Base-by-base conservation (phyloP, 2,888 invertebrate genomes). In the Drosophila falleni region DNA sequence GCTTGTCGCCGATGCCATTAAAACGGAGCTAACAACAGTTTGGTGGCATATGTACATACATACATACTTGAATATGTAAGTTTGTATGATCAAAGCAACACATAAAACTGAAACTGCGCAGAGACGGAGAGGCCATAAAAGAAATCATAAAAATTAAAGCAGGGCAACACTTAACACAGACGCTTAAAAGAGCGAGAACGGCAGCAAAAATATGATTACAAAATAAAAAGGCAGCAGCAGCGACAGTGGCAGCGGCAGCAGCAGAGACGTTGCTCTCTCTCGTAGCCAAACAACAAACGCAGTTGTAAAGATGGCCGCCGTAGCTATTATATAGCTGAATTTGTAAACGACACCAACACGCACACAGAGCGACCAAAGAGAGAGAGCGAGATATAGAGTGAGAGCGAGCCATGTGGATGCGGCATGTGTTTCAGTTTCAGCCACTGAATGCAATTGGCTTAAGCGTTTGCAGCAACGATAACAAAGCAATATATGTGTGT, bases 231-330 rank as follows among this genome's bases (percentile, higher is more conserved):
- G 65, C 72, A 69, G 58, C 63, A 15, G 33, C 51, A 31, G 62
- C 39, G 44, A 31, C 42, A 26, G 66, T 15, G 15, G 33, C 33
- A 54, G 59, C 53, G 41, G 37, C 42, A 39, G 35, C n/a, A 19
- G 16, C 58, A 50, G 46, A 47, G 47, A 51, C 64, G 46, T 29
- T 58, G 44, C 61, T 58, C 69, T 70, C 74, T 54, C 84, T 50
- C 59, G 26, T 47, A 58, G 37, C 61, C 74, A 71, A 50, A 58
- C 59, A 70, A 71, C 71, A 54, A 75, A 74, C 67, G 73, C 84
- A 61, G 87, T 88, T 89, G 89, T 89, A 89, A 87, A 89, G 87
- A 87, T 87, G 89, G 87, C 89, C 87, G 88, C 89, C 87, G 69
- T 62, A 59, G 66, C 66, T 72, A 77, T 77, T 72, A 80, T 79